These are phyloP conservation scores for Crotalus tigris DNA, from an alignment of 2,113 vertebrate species.

Conservation along the genomic window DNA sequence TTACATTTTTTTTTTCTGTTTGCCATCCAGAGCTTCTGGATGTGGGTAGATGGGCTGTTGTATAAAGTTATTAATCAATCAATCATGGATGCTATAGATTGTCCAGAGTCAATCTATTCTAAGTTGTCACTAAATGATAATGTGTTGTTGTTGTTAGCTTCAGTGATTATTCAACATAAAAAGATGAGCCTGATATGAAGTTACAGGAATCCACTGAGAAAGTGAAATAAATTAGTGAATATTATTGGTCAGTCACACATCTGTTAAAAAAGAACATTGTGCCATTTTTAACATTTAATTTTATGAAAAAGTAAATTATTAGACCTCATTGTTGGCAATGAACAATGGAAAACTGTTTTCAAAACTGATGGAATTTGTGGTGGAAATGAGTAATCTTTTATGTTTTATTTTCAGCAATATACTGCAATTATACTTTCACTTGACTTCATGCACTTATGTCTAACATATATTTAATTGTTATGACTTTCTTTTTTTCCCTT, in stretches of 20 bases:
- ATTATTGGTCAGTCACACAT: not conserved
- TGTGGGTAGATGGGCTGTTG: not conserved
- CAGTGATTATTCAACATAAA: not conserved
- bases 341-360: not conserved
- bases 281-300: not conserved
- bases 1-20: not conserved
- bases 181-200: not conserved
- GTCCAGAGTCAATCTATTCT: not conserved
- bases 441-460: not conserved
- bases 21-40: not conserved
- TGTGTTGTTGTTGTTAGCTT: not conserved
- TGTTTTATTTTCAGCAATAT: not conserved
- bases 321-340: not conserved
- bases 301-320: not conserved
- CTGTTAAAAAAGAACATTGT: not conserved
- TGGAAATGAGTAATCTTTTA: not conserved
- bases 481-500: not conserved
- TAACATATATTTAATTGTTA: not conserved
- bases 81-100: not conserved
- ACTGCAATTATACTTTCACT: not conserved
- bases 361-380: not conserved
- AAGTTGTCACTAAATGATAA: not conserved
- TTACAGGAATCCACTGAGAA: not conserved
- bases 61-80: not conserved
- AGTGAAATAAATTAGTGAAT: not conserved